A percentile compares a stretch with the other conserved stretches of the same genome.
phyloP scores from a whole-genome alignment of 2,113 vertebrate genomes.

The Mustelus asterias region DNA sequence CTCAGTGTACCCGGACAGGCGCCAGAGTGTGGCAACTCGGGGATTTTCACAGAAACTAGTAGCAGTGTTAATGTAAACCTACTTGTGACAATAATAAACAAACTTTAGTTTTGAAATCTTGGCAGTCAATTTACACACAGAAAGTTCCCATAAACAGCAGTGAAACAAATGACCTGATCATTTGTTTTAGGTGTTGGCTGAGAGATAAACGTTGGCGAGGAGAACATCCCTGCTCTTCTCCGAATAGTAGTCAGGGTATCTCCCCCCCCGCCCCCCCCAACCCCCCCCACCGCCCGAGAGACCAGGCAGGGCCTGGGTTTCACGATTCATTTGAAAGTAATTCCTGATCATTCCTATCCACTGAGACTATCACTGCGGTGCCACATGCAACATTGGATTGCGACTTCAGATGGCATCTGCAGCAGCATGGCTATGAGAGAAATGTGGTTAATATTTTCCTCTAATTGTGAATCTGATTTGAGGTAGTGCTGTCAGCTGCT shows the following conservation, averaged over 20 bases:
- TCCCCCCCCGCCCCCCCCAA: neutral
- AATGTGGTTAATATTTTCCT: conserved; percentile 9
- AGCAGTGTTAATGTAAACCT: too few species aligned
- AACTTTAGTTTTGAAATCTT: neutral
- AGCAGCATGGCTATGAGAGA: neutral
- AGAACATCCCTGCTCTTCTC: neutral
- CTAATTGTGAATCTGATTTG: conserved; percentile 18
- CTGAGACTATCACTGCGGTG: neutral
- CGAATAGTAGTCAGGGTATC: neutral
- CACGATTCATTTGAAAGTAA: neutral
- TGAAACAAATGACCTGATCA: neutral
- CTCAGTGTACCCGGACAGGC: too few species aligned
- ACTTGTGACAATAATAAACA: too few species aligned
- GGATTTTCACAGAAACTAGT: too few species aligned
- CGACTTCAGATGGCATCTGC: neutral
- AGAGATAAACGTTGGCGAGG: neutral
- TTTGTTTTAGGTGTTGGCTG: neutral
- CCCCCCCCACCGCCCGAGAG: too few species aligned
- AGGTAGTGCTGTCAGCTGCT: neutral
- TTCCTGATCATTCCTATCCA: neutral
- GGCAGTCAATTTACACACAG: neutral
- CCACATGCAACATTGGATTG: neutral
- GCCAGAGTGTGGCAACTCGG: too few species aligned
- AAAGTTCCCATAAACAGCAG: neutral
- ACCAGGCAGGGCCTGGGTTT: neutral